Evolutionary conservation across 2,888 invertebrate species (phyloP).

Genomic region (Disparrhopalites patrizii): DNA sequence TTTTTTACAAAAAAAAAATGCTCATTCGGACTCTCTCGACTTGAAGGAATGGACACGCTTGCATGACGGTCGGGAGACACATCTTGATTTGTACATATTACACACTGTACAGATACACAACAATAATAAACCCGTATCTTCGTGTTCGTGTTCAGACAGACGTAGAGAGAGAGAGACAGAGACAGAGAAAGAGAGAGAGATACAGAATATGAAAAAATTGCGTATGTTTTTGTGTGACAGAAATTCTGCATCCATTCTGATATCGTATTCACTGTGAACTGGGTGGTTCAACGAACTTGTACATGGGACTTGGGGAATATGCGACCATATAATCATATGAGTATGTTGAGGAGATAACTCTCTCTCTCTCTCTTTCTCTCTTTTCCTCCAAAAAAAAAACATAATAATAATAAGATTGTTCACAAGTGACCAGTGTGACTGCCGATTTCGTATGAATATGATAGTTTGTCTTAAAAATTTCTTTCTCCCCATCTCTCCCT

Average conservation of each 20-base stretch:
- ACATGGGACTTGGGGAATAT: background rate
- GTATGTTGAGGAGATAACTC: too few species aligned
- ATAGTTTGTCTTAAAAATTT: background rate
- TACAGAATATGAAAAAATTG: background rate
- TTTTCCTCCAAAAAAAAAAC: too few species aligned
- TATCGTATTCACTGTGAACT: constrained; percentile 7
- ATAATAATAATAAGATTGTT: background rate
- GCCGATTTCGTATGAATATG: background rate
- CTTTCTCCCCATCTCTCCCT: background rate
- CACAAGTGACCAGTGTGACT: constrained; percentile 4
- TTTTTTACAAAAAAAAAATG: too few species aligned
- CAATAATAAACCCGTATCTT: too few species aligned
- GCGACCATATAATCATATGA: background rate
- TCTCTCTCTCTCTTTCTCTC: too few species aligned
- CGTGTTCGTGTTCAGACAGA: too few species aligned
- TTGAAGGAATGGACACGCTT: too few species aligned
- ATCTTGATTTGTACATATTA: too few species aligned
- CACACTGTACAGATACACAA: too few species aligned
- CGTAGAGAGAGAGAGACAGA: background rate
- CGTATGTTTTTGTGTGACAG: background rate
- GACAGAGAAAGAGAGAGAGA: background rate
- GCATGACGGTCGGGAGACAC: too few species aligned
- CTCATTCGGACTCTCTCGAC: too few species aligned
- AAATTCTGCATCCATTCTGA: background rate
- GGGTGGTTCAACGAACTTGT: constrained; percentile 26